Evolutionary conservation across 2,797 vertebrate species (phyloP).

Genomic region (Carcharodon carcharias): DNA sequence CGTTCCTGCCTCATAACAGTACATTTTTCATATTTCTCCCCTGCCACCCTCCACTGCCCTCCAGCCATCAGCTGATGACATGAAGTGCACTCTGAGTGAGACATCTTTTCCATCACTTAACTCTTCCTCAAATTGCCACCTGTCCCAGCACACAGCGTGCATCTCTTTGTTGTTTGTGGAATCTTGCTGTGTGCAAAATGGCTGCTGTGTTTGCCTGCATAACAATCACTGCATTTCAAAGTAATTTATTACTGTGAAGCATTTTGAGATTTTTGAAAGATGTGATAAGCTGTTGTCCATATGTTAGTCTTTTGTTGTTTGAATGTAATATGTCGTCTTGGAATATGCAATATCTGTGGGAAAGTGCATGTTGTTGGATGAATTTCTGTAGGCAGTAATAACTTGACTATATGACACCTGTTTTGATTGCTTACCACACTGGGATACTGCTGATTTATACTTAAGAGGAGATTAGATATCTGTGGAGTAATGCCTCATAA

Average conservation of each 20-base stretch:
- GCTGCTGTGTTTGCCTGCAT: neutral
- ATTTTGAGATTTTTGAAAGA: neutral
- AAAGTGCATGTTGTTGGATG: neutral
- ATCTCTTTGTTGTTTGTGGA: neutral
- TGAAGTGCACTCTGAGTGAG: slow-evolving; percentile 3
- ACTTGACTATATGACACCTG: neutral
- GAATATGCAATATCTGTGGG: neutral
- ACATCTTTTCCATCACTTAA: neutral
- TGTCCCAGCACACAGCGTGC: neutral
- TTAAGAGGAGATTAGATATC: neutral
- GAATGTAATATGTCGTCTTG: neutral
- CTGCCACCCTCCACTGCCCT: neutral
- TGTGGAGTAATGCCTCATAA: neutral
- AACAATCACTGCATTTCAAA: neutral
- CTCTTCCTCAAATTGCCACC: slow-evolving; percentile 7
- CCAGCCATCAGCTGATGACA: neutral
- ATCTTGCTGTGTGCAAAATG: neutral
- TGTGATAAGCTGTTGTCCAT: neutral
- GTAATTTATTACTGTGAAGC: neutral
- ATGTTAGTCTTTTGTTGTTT: neutral
- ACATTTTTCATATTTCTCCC: neutral
- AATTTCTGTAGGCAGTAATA: neutral
- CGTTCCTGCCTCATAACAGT: neutral
- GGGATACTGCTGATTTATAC: neutral
- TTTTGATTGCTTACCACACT: neutral